These are phyloP conservation scores for Drosophila borborema DNA, from an alignment of 2,888 invertebrate species.

Conservation along the genomic window DNA sequence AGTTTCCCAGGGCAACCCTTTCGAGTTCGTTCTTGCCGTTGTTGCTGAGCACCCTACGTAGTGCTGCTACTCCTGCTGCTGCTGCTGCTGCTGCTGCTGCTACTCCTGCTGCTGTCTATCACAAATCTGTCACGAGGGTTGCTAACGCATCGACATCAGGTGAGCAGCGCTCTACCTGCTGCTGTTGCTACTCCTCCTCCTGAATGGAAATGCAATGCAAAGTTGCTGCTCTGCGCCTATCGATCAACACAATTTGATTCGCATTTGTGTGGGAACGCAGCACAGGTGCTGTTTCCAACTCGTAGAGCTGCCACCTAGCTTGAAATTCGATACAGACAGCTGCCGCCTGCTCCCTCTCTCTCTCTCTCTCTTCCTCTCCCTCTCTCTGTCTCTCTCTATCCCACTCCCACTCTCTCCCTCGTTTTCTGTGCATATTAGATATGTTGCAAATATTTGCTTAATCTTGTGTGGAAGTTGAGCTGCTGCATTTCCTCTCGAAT, in stretches of 20 bases:
- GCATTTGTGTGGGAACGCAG: conserved; percentile 72
- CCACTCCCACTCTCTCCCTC: not conserved
- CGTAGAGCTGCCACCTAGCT: conserved; percentile 10
- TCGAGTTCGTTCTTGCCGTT: conserved; percentile 9
- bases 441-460: conserved; percentile 70
- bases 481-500: conserved; percentile 46
- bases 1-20: conserved; percentile 53
- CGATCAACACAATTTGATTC: conserved; percentile 77
- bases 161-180: conserved; percentile 14
- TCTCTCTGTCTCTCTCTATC: not conserved
- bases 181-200: not conserved
- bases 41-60: conserved; percentile 43
- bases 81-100: conserved; percentile 24
- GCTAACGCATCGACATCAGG: conserved; percentile 19
- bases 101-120: conserved; percentile 42
- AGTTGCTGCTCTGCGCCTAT: conserved; percentile 43
- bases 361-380: not conserved
- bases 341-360: conserved; percentile 5
- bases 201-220: conserved; percentile 39
- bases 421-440: conserved; percentile 11
- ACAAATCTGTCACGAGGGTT: conserved; percentile 58
- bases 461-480: conserved; percentile 21
- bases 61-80: conserved; percentile 24
- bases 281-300: conserved; percentile 73
- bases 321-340: conserved; percentile 63